Evolutionary conservation across 2,888 invertebrate genomes (phyloP), one percentile per base, ranked within the genome.

Genomic region (Sarcophaga rosellei): DNA sequence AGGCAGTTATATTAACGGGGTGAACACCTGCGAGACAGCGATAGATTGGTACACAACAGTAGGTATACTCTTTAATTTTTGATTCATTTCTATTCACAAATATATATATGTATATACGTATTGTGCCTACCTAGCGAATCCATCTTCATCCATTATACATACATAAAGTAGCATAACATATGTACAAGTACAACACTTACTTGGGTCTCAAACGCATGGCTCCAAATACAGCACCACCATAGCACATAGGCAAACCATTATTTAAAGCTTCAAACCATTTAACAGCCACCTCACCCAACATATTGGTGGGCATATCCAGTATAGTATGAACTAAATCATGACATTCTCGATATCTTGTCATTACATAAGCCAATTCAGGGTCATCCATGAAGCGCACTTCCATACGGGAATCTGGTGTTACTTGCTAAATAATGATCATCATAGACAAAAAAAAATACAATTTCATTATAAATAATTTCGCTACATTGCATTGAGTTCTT

Each of bases 201-300:
- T 97, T 98, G 79, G 98, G 96, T 89, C 96, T 96, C 17, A 99
- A 94, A 89, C 99, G 94, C 17, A 96, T 94, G 2, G 99, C 97
- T 15, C 99, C 99, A 94, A 98, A 98, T 81, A 99, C 94, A 0
- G 97, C 99, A 23, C 97, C 99, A 75, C 96, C 95, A 85, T 98
- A 94, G 91, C 99, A 99, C 99, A 99, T 99, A 0, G 99, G 99
- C 44, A 99, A 94, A 74, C 96, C 96, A 15, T 97, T 97, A 94
- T 99, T 99, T 81, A 99, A 95, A 0, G 97, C 99, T 95, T 99
- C 99, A 72, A 99, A 95, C 98, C 99, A 99, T 94, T 99, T 99
- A 6, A 99, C 97, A 15, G 97, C 95, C 8, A 99, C 98, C 95
- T 99, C 95, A 84, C 96, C 96, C 57, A 98, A 94, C 97, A 98